These are phyloP conservation scores for Amorpha juglandis DNA, from an alignment of 2,888 invertebrate species.

Conservation along the genomic window DNA sequence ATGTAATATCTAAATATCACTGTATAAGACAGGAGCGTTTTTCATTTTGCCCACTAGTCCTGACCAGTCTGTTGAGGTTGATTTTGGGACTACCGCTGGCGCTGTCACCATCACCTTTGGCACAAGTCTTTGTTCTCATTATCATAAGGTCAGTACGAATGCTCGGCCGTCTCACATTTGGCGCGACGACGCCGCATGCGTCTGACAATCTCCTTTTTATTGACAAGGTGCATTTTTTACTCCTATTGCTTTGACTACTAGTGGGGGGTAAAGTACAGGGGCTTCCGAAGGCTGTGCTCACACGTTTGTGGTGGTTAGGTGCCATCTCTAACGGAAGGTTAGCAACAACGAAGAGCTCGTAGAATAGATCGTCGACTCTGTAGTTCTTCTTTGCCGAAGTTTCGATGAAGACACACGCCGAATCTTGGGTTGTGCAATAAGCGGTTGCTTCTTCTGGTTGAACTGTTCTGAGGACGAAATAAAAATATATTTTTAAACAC, in stretches of 20 bases:
- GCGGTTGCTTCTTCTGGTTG: slow-evolving; percentile 90
- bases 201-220: slow-evolving; percentile 93
- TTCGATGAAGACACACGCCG: slow-evolving; percentile 91
- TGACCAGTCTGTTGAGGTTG: slow-evolving; percentile 76
- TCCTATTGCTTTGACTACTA: slow-evolving; percentile 86
- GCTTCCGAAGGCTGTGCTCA: slow-evolving; percentile 90
- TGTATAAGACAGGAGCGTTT: slow-evolving; percentile 78
- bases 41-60: slow-evolving; percentile 73
- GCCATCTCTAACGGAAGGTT: slow-evolving; percentile 95
- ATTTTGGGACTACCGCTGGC: slow-evolving; percentile 82
- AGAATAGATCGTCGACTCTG: slow-evolving; percentile 93
- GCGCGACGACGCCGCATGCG: slow-evolving; percentile 95
- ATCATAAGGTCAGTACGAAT: slow-evolving; percentile 95
- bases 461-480: slow-evolving; percentile 85
- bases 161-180: slow-evolving; percentile 93
- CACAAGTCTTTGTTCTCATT: slow-evolving; percentile 92
- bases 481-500: slow-evolving; percentile 25
- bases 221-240: slow-evolving; percentile 90
- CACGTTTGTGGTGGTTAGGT: slow-evolving; percentile 92
- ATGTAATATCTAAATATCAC: slow-evolving; percentile 60
- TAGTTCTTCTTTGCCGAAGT: slow-evolving; percentile 92
- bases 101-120: slow-evolving; percentile 87
- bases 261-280: slow-evolving; percentile 90
- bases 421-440: slow-evolving; percentile 91
- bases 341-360: slow-evolving; percentile 92